Base-by-base conservation (phyloP, 2,113 vertebrate species). In the Hippocampus barbouri region DNA sequence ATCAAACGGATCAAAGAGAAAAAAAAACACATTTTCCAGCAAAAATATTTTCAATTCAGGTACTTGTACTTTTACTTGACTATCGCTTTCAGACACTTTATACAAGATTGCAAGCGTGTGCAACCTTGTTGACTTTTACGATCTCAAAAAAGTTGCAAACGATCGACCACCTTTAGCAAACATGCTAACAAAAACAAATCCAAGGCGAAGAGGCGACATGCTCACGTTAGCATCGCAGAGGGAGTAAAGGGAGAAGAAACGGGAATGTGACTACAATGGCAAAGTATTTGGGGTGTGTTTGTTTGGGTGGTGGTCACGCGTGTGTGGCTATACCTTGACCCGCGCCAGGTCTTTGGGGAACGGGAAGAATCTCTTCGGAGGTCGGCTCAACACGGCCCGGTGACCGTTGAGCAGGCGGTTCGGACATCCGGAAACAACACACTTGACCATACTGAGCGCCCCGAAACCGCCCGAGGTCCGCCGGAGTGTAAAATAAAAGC, bases 391-490 rank as follows among this genome's bases (percentile, higher is more conserved):
- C 23, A 51, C 1, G 2, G 67, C 74, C 15, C 71, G 79, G 69
- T 40, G 49, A 0, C 6, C 65, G 64, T 4, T 20, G 15, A 38
- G 27, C 47, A 16, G 3, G n/a, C 82, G 76, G 82, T 81, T 90
- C 59, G 74, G 79, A 79, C 88, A 90, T 8, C 84, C 84, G 1
- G 88, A 79, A 8, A 90, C 88, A 3, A 84, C 84, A 40, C 88
- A 90, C 81, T 87, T 88, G 72, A 80, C 81, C 87, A 87, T 90
- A 47, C 1, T 69, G 11, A 34, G 71, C 57, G 0, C 41, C 30
- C 56, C 15, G 5, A 47, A 15, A 4, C 20, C 30, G 5, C 12
- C 63, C 20, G 21, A 11, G 5, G 62, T 25, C 63, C 21, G 4
- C 64, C 2, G 59, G 30, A 18, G 15, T 14, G 27, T 18, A 27